Conservation (phyloP, 2,797 vertebrate species). For the Coracias cyanogaster region DNA sequence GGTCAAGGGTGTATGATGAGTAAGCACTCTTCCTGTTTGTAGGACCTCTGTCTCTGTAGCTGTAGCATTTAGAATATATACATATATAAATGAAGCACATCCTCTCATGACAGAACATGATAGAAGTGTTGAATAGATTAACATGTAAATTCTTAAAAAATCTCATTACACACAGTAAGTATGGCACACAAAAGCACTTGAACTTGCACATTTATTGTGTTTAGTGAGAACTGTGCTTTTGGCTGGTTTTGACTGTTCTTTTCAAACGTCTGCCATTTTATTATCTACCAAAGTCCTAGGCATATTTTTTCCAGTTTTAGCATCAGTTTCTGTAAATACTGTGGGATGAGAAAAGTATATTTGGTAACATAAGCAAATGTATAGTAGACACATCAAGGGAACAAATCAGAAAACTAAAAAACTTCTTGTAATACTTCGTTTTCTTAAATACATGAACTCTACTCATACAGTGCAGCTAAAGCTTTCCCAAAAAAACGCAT, state of each 20-base stretch:
- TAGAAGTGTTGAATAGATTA: background rate
- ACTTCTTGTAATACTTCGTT: background rate
- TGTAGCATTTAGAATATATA: background rate
- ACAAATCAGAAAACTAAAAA: fast-evolving
- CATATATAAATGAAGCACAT: background rate
- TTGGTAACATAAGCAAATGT: background rate
- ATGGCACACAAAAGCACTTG: no score
- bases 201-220: background rate
- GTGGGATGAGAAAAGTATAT: background rate
- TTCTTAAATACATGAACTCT: background rate
- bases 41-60: background rate
- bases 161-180: background rate
- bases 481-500: background rate
- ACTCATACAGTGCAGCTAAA: background rate
- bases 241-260: background rate
- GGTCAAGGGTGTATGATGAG: background rate
- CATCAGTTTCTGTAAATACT: background rate
- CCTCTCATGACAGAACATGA: background rate
- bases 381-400: background rate
- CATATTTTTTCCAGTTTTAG: background rate
- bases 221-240: background rate
- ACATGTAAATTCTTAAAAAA: background rate
- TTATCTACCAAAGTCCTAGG: background rate
- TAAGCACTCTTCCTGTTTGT: background rate
- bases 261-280: background rate